Evolutionary conservation across 2,797 vertebrate genomes (phyloP).

Genomic region (Platalea minor): DNA sequence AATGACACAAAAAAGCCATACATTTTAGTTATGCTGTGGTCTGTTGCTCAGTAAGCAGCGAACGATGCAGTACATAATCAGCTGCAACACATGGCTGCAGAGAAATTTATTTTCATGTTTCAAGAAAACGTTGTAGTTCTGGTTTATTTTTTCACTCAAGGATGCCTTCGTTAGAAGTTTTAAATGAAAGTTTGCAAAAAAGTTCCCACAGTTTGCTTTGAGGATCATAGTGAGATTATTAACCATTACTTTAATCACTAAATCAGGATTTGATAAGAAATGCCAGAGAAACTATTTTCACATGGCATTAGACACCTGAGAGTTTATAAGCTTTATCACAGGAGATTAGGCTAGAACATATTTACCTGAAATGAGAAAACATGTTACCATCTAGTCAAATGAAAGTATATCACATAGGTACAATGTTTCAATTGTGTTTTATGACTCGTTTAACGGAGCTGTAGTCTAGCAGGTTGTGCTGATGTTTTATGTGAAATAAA

Average conservation of each 20-base stretch:
- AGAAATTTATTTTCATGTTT: not conserved
- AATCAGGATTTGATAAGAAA: not conserved
- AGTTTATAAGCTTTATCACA: not conserved
- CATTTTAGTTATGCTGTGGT: not conserved
- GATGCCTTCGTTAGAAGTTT: not conserved
- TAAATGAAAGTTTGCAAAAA: not conserved
- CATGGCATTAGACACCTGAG: not conserved
- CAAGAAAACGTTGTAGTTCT: accelerated
- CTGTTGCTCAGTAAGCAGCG: not conserved
- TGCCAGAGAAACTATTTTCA: not conserved
- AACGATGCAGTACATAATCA: not conserved
- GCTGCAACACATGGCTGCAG: not conserved
- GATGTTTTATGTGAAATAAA: not conserved
- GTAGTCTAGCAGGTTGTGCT: no score
- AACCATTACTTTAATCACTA: not conserved
- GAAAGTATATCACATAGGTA: accelerated
- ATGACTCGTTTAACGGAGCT: no score
- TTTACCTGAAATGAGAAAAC: not conserved
- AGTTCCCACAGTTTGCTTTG: not conserved
- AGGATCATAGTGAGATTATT: not conserved
- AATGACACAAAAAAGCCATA: not conserved
- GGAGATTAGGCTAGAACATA: no score
- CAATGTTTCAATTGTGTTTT: not conserved
- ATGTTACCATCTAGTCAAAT: not conserved
- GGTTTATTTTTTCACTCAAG: not conserved